A percentile compares a stretch with the other conserved stretches of the same genome.
Evolutionary conservation across 53 echinoderm and acorn worm genomes (phyloP).

Genomic region (Luidia sarsii): DNA sequence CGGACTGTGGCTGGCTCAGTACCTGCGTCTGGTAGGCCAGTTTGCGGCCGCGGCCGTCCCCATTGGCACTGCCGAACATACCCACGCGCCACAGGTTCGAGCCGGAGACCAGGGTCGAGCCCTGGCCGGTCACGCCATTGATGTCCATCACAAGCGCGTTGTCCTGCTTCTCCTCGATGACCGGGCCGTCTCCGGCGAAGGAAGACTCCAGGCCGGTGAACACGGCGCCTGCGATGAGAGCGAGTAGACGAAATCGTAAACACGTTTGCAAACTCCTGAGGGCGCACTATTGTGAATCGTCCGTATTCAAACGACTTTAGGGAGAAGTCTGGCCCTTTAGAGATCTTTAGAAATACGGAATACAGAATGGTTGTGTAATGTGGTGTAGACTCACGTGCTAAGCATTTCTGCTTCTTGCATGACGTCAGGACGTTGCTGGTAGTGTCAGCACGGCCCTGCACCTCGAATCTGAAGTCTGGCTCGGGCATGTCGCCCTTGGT

Average conservation of each 20-base stretch:
- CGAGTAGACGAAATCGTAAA: not conserved
- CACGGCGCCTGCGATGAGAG: conserved; percentile 65
- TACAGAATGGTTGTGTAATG: no score
- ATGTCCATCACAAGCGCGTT: conserved; percentile 71
- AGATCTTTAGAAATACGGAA: no score
- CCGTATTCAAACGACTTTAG: not conserved
- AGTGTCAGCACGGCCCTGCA: conserved; percentile 43
- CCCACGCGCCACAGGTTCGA: conserved; percentile 70
- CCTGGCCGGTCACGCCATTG: conserved; percentile 67
- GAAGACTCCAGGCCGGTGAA: conserved; percentile 76
- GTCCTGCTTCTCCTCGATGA: conserved; percentile 70
- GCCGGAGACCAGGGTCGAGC: conserved; percentile 70
- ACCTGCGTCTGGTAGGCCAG: conserved; percentile 67
- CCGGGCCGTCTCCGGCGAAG: conserved; percentile 63
- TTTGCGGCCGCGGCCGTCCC: conserved; percentile 73
- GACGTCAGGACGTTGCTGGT: conserved; percentile 64
- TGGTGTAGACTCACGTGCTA: conserved; percentile 81
- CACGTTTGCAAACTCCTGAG: no score
- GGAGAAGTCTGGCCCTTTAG: no score
- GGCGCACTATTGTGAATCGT: no score
- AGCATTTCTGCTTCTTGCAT: conserved; percentile 82
- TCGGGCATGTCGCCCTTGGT: conserved; percentile 80
- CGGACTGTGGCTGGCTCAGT: conserved; percentile 52
- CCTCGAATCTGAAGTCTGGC: conserved; percentile 78
- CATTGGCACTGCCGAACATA: conserved; percentile 65